Base-by-base conservation (phyloP, 1,140 invertebrate species). In the Nasonia longicornis region DNA sequence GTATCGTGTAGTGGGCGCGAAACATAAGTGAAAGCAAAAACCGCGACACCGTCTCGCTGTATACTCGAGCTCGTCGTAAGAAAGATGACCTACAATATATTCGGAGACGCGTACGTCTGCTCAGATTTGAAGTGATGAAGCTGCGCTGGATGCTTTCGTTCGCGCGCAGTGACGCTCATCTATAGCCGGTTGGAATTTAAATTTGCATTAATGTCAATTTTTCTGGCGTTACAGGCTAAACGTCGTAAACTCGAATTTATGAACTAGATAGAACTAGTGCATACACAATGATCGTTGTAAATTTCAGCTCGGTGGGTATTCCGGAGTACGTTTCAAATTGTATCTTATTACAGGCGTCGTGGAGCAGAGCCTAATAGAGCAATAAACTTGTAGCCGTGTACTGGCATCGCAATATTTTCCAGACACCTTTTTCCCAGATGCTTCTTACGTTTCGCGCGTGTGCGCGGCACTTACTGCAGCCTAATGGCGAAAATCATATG, bases 61-160 rank as follows among this genome's bases (percentile, higher is more conserved):
- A 26, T 66, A 77, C 63, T 77, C 38, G 11, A 66, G 20, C 14
- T 22, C 16, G 71, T 42, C 38, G 77, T 10, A 38, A 73, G 79
- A 83, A 79, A 81, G 78, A 85, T 82, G 83, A 83, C 80, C 80
- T 80, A 77, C 82, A 76, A 83, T 85, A 82, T 82, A 76, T 84
- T 80, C 77, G 69, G 26, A 78, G 78, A 31, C 64, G 35, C 58
- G 48, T 66, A 73, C 80, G 80, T 84, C 83, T 82, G 83, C 70
- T 83, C 48, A 48, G 71, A 84, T 84, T 85, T 83, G 80, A 12
- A 11, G 79, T 35, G 82, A 69, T 69, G 29, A 31, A 26, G 82
- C 45, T 48, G 12, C 11, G 12, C 45, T 48, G 80, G 79, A n/a
- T 38, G 38, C 31, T 71, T 16, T 14, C 29, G 16, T n/a, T 10